Conservation (phyloP, 2,888 invertebrate genomes). For the Cosmia trapezina region DNA sequence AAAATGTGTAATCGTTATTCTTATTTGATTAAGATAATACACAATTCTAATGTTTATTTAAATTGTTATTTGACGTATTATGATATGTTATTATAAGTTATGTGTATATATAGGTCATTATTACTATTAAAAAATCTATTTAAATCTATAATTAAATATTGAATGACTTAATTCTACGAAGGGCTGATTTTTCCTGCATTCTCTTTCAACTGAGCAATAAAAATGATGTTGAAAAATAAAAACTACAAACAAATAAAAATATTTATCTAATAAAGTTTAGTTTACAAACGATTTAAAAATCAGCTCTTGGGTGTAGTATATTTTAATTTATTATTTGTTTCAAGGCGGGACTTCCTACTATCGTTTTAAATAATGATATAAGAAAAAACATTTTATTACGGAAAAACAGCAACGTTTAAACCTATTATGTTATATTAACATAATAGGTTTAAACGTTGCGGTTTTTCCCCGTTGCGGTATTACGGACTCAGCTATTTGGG, state of each 20-base stretch:
- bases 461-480: no score
- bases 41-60: constrained; percentile 23
- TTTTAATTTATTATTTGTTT: background rate
- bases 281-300: background rate
- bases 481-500: background rate
- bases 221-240: background rate
- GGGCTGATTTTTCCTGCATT: background rate
- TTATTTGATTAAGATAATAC: constrained; percentile 14
- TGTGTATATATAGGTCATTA: constrained; percentile 13
- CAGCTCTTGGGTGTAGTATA: background rate
- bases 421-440: background rate
- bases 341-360: background rate
- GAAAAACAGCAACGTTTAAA: background rate
- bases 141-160: background rate
- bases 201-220: background rate
- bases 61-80: constrained; percentile 21
- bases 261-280: no score
- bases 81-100: constrained; percentile 23
- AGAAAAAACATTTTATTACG: background rate
- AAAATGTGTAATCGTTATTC: constrained; percentile 41
- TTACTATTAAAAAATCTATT: background rate
- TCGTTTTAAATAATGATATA: background rate
- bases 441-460: no score
- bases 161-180: background rate
- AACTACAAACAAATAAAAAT: background rate